Evolutionary conservation across 2,888 invertebrate species (phyloP).

Genomic region (Trichogramma dendrolimi): DNA sequence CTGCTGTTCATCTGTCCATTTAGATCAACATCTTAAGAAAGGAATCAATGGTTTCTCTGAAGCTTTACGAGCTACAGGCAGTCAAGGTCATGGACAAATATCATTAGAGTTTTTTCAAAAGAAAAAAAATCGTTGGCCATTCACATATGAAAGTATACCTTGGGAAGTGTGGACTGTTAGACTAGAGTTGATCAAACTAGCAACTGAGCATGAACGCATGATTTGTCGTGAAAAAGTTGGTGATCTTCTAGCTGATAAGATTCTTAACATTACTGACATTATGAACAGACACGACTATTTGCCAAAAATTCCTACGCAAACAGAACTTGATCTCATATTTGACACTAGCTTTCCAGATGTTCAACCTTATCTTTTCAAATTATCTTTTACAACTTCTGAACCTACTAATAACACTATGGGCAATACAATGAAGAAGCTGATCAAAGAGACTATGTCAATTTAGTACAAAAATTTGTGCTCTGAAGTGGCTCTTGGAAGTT

Average conservation of each 20-base stretch:
- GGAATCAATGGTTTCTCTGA: slow-evolving; percentile 78
- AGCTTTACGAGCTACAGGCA: slow-evolving; percentile 68
- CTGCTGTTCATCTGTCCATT: slow-evolving; percentile 79
- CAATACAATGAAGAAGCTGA: slow-evolving; percentile 83
- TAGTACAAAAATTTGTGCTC: slow-evolving; percentile 17
- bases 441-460: slow-evolving; percentile 60
- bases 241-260: slow-evolving; percentile 85
- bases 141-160: slow-evolving; percentile 86
- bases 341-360: slow-evolving; percentile 90
- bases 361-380: slow-evolving; percentile 94
- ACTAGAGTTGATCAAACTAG: slow-evolving; percentile 80
- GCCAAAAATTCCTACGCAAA: slow-evolving; percentile 90
- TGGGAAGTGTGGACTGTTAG: slow-evolving; percentile 99
- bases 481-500: background rate
- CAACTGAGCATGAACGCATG: slow-evolving; percentile 82
- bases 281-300: slow-evolving; percentile 95
- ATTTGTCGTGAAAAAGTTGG: slow-evolving; percentile 83
- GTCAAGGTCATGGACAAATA: slow-evolving; percentile 72
- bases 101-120: slow-evolving; percentile 93
- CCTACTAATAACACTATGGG: slow-evolving; percentile 77
- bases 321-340: slow-evolving; percentile 88
- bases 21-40: slow-evolving; percentile 68
- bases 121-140: slow-evolving; percentile 80
- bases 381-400: slow-evolving; percentile 77
- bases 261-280: slow-evolving; percentile 89